Base-by-base conservation (phyloP, 2,888 invertebrate genomes). In the Cephus spinipes region DNA sequence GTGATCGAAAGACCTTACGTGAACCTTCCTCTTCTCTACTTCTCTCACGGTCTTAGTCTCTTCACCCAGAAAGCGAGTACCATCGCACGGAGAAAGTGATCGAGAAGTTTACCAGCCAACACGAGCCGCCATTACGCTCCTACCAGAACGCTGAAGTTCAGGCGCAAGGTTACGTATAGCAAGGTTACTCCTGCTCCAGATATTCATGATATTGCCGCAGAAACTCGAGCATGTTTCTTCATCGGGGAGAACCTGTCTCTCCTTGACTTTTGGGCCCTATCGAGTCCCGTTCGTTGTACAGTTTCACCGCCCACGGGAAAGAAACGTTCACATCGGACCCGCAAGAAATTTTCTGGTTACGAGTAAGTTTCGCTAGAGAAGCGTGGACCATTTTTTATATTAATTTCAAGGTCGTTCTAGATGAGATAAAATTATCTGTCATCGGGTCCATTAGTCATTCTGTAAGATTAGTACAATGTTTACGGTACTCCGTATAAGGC, bases 31-130 rank as follows among this genome's bases (percentile, higher is more conserved):
- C 81, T 81, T 77, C 78, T 55, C 34, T 4, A 1, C 40, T 76
- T 68, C 68, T 75, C 69, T 74, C n/a, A 23, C 68, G 69, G 11
- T 68, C n/a, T 75, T 73, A 4, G n/a, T 69, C 36, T 69, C 12
- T 69, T 55, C 69, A 32, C 23, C 69, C 35, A 33, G 12, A 12
- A 40, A 36, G 30, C 35, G 23, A 23, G 30, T 71, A 55, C 55
- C 36, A 40, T 40, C 36, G 77, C 71, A 73, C 78, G 88, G 91
- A 89, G 91, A 91, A 91, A 91, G 91, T 91, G 89, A 91, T 90
- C 89, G 88, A 83, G 86, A 83, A 82, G 79, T 71, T 33, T 71
- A 12, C 23, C 71, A 33, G 31, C 4, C 71, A 23, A 32, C 33
- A 12, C 35, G 35, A 74, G 9, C 75, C 69, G 78, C 76, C 82